Conservation (phyloP, 2,113 vertebrate species). For the Brachyhypopomus gauderio region DNA sequence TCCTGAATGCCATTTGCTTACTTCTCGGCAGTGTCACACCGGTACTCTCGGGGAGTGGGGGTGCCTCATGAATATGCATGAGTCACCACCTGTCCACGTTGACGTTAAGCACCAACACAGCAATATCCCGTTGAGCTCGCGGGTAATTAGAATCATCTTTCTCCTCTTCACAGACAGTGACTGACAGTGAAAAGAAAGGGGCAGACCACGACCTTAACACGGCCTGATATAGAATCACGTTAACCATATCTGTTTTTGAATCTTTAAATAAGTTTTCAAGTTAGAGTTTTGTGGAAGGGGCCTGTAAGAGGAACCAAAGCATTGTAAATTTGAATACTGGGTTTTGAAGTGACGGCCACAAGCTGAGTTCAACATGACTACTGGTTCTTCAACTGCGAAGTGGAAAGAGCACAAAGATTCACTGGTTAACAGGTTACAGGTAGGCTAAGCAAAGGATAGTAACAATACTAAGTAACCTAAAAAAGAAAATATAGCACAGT, state of each 20-base stretch:
- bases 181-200: background rate
- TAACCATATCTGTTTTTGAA: background rate
- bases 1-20: slow-evolving; percentile 46
- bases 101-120: slow-evolving; percentile 35
- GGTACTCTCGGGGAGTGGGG: slow-evolving; percentile 29
- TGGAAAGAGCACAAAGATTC: too few relatives aligned
- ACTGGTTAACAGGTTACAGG: too few relatives aligned
- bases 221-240: slow-evolving; percentile 14
- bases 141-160: slow-evolving; percentile 44
- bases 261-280: slow-evolving; percentile 4
- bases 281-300: background rate
- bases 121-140: slow-evolving; percentile 33
- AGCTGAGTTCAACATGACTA: too few relatives aligned
- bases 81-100: slow-evolving; percentile 44
- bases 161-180: slow-evolving; percentile 20
- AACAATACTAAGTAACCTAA: too few relatives aligned
- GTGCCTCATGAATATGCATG: slow-evolving; percentile 44
- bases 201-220: slow-evolving; percentile 3
- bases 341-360: too few relatives aligned
- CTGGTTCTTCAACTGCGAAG: too few relatives aligned
- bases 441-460: too few relatives aligned
- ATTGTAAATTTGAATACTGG: slow-evolving; percentile 1
- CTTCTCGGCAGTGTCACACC: slow-evolving; percentile 39
- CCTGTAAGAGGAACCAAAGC: background rate
- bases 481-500: background rate